Evolutionary conservation across 2,113 vertebrate species (phyloP).

Genomic region (Arizona elegans): DNA sequence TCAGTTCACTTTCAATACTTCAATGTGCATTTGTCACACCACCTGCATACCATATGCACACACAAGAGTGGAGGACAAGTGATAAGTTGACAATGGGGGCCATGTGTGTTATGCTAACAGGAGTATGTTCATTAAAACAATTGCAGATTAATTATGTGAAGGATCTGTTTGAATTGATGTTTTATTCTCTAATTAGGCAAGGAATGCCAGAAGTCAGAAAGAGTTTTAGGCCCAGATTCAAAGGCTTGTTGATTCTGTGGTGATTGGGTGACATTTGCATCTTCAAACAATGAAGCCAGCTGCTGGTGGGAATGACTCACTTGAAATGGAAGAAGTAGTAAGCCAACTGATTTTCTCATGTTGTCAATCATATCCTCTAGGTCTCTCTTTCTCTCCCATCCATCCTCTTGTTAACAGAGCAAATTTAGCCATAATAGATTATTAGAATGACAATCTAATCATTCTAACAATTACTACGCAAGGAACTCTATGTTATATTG

Average conservation of each 20-base stretch:
- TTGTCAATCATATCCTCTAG: background rate
- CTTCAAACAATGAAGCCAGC: background rate
- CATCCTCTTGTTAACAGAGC: background rate
- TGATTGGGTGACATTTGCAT: background rate
- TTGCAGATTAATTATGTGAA: background rate
- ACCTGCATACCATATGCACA: slow-evolving; percentile 1
- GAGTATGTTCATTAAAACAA: slow-evolving; percentile 15
- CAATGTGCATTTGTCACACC: background rate
- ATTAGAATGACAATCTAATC: background rate
- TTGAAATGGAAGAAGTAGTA: background rate
- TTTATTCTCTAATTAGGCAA: slow-evolving; percentile 14
- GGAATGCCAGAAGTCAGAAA: slow-evolving; percentile 1
- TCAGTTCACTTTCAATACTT: background rate
- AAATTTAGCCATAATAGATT: background rate
- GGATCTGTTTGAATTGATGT: background rate
- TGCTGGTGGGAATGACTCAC: background rate
- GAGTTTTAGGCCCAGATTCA: background rate
- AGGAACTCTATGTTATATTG: background rate
- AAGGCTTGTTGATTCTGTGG: slow-evolving; percentile 14
- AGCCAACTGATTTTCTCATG: background rate
- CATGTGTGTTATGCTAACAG: background rate
- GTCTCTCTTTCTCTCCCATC: background rate
- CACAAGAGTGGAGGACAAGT: background rate
- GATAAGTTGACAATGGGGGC: background rate
- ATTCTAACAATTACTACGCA: background rate